A percentile compares a stretch with the other conserved stretches of the same genome.
These are phyloP conservation scores for Xylophagus ater DNA, from an alignment of 2,888 invertebrate genomes.

Conservation along the genomic window DNA sequence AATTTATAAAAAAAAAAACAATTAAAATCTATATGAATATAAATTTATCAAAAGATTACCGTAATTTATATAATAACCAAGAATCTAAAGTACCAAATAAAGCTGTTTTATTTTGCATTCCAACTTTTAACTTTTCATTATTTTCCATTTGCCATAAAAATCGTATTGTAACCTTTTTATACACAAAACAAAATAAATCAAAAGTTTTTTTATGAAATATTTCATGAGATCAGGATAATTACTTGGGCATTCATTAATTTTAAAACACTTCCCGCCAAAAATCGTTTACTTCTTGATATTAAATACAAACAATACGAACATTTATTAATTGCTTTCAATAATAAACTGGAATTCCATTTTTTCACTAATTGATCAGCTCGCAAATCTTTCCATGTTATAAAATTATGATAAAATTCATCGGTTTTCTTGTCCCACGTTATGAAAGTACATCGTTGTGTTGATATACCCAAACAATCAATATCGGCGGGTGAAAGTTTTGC, in stretches of 20 bases:
- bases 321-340: slow-evolving; percentile 46
- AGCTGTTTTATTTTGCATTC: slow-evolving; percentile 51
- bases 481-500: slow-evolving; percentile 53
- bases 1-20: slow-evolving; percentile 1
- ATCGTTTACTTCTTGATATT: slow-evolving; percentile 67
- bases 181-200: slow-evolving; percentile 21
- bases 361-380: slow-evolving; percentile 62
- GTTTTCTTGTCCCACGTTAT: slow-evolving; percentile 71
- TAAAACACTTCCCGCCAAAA: slow-evolving; percentile 72
- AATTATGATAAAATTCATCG: slow-evolving; percentile 66
- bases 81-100: slow-evolving; percentile 85
- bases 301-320: slow-evolving; percentile 52
- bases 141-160: slow-evolving; percentile 70
- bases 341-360: slow-evolving; percentile 65
- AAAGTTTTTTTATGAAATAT: slow-evolving; percentile 3
- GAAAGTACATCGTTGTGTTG: slow-evolving; percentile 71
- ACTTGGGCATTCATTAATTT: slow-evolving; percentile 80
- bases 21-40: not conserved
- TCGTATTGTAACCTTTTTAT: slow-evolving; percentile 64
- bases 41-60: slow-evolving; percentile 17
- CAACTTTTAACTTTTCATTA: slow-evolving; percentile 54
- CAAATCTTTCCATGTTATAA: slow-evolving; percentile 85
- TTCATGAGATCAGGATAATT: slow-evolving; percentile 20
- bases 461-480: slow-evolving; percentile 70
- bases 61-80: slow-evolving; percentile 81